Evolutionary conservation across 2,797 vertebrate species (phyloP), one percentile per base, ranked within the genome.

Genomic region (Sternotherus odoratus): DNA sequence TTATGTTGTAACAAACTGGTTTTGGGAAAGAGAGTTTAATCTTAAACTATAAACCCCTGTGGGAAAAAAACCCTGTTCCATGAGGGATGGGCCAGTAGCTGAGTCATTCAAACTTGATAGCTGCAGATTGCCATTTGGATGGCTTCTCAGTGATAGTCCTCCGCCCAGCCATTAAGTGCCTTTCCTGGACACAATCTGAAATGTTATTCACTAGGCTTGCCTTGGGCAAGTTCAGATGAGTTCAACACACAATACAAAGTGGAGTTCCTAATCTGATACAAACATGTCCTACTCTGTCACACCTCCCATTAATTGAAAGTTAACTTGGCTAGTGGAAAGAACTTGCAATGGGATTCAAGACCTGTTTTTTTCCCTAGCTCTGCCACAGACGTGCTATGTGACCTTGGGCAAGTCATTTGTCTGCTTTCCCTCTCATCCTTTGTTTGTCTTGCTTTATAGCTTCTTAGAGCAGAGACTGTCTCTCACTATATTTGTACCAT

Each of bases 21-120:
- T 80, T 91, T 69, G 48, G 93, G 89, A 75, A 94, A 92, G 80
- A 95, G 86, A 88, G 46, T 93, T 95, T 91, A 94, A 92, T 92
- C 77, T 12, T 94, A 85, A 53, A 24, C 53, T 53, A 53, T 8
- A 53, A 53, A 53, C 23, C 53, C 51, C 2, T 24, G 21, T 53
- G 53, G 51, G 2, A 10, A 53, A 53, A 53, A 53, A 53, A 24
- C 5, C 36, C 91, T 93, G 94, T 79, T 86, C 46, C 90, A 33
- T 72, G 19, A 24, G 69, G 85, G 33, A 56, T 83, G 66, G 66
- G 21, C 91, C 79, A 93, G 82, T 77, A 92, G 74, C 0, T 1
- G 46, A 92, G 86, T 94, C 9, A 3, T 88, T 96, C 81, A 81
- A 87, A 91, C 77, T 12, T 66, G 72, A 88, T 94, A 95, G 90